Evolutionary conservation across 2,888 invertebrate genomes (phyloP), one percentile per base, ranked within the genome.

Genomic region (Amphipoea oculea): DNA sequence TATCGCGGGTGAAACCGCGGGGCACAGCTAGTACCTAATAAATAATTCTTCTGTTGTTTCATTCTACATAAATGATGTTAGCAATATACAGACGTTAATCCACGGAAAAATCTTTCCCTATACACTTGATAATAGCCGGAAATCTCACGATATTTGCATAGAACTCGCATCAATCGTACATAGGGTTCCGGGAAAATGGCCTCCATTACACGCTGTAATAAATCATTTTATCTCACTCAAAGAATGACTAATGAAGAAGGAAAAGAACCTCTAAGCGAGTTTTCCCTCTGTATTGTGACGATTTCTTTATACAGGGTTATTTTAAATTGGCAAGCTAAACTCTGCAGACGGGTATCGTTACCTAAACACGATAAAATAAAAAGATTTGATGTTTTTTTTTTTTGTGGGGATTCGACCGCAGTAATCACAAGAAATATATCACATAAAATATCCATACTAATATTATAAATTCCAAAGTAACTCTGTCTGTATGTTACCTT

Each of bases 191-290:
- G 87, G 91, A 93, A 93, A 92, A 86, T 88, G 90, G 80, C 42
- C 67, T 57, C 88, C 82, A 88, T 86, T 89, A 88, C 85, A 79
- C 86, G 87, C 78, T 85, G 48, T 93, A 94, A 95, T 95, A 95
- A 95, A 95, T 95, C 94, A 95, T 94, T 93, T 94, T 95, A 95
- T 94, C 94, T 95, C 89, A 90, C 90, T 92, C 91, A 93, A 93
- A 92, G 94, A 94, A 95, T 95, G 94, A 95, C 94, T 94, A 95
- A 95, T 95, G 94, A 94, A 93, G 93, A 93, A 91, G 89, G 91
- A 90, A 91, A 89, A 89, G 90, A 92, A 70, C 88, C 90, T 89
- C 87, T 84, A 89, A 91, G 92, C 92, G 45, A 89, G 90, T 23
- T 4, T 45, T 68, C 2, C 1, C 4, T 45, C 36, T 17, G 92